These are phyloP conservation scores for Actinia equina DNA, from an alignment of 64 coral and sea anemone genomes.

Conservation along the genomic window DNA sequence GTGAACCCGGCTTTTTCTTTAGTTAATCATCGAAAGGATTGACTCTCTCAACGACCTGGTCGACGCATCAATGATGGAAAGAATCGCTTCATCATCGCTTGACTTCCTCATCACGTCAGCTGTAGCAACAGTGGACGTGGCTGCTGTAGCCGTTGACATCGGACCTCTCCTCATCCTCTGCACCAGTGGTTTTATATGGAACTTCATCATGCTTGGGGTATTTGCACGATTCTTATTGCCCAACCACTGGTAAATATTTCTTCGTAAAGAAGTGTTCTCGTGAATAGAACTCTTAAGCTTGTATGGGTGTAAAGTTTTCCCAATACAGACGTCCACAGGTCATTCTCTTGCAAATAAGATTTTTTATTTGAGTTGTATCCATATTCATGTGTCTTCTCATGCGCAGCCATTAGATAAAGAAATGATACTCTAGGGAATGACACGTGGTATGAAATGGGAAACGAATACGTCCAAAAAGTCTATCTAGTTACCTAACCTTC, in stretches of 20 bases:
- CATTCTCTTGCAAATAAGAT: too few species aligned
- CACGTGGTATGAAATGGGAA: too few species aligned
- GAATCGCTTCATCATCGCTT: conserved; percentile 71
- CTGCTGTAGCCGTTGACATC: conserved; percentile 74
- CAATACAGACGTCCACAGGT: too few species aligned
- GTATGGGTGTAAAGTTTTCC: too few species aligned
- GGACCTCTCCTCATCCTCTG: conserved; percentile 70
- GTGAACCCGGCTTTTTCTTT: not conserved
- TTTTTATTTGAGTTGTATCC: too few species aligned
- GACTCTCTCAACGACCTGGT: conserved; percentile 60
- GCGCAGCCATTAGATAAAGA: too few species aligned
- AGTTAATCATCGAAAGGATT: conserved; percentile 76
- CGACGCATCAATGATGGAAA: conserved; percentile 79
- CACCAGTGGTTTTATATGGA: conserved; percentile 67
- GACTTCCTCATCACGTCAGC: conserved; percentile 79
- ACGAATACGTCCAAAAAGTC: too few species aligned
- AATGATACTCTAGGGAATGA: too few species aligned
- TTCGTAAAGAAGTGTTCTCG: not conserved
- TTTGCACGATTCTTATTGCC: conserved; percentile 60
- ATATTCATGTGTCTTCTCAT: too few species aligned
- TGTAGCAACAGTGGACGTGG: conserved; percentile 63
- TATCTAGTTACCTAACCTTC: too few species aligned
- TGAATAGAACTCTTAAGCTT: too few species aligned
- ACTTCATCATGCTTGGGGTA: conserved; percentile 69
- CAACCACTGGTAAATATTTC: conserved; percentile 60